Conservation (phyloP, 1,140 invertebrate genomes). For the Apis cerana region DNA sequence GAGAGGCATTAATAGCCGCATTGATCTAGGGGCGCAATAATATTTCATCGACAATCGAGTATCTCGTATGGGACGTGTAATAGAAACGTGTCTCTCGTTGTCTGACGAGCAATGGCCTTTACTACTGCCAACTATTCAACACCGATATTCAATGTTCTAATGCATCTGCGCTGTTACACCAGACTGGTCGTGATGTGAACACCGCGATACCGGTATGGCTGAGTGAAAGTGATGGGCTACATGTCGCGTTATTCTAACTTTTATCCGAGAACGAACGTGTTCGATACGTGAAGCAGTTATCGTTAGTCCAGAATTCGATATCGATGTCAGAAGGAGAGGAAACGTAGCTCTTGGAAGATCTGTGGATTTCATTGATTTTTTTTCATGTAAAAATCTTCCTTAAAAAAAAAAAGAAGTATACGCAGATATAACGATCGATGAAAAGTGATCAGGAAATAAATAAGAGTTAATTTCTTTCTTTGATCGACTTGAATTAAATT, state of each 20-base stretch:
- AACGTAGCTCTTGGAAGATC: neutral
- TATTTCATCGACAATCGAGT: constrained; percentile 27
- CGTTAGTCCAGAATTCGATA: too few relatives aligned
- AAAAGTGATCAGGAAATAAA: too few relatives aligned
- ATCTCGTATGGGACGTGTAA: constrained; percentile 10
- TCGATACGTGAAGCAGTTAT: neutral
- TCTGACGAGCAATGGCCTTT: constrained; percentile 20
- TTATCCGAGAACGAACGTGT: neutral
- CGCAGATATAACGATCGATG: neutral
- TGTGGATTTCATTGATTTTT: neutral
- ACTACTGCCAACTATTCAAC: neutral
- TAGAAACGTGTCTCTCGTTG: neutral
- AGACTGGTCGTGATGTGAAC: too few relatives aligned
- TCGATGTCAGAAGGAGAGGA: too few relatives aligned
- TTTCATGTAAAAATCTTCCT: neutral
- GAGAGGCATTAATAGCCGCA: neutral
- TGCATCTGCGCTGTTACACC: neutral
- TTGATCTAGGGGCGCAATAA: constrained; percentile 18
- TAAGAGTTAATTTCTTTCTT: too few relatives aligned
- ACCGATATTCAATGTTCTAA: neutral
- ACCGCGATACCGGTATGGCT: neutral
- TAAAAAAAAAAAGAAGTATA: neutral
- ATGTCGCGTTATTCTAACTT: neutral
- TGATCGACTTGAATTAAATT: too few relatives aligned
- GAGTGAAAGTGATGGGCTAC: neutral